phyloP scores from a whole-genome alignment of 2,888 invertebrate genomes.

The Cremastobaeus sp. region DNA sequence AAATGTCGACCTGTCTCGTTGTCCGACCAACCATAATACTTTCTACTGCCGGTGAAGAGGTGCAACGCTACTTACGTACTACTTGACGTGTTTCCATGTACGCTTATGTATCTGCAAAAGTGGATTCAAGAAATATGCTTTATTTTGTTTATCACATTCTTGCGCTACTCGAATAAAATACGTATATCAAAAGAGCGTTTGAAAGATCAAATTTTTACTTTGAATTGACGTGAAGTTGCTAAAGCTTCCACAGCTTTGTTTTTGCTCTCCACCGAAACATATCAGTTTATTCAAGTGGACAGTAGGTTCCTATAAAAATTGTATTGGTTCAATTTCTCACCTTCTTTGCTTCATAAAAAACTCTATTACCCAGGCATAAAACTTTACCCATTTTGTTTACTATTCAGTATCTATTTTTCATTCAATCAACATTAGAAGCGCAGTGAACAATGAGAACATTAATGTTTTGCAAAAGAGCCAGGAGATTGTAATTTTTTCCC shows the following conservation, averaged over 20 bases:
- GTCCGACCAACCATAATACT: slow-evolving; percentile 39
- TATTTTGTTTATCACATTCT: slow-evolving; percentile 51
- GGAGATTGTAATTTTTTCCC: too few species aligned
- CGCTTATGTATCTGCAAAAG: slow-evolving; percentile 37
- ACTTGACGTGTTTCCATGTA: slow-evolving; percentile 45
- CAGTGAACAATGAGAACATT: too few species aligned
- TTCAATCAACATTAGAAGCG: too few species aligned
- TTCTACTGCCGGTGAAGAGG: slow-evolving; percentile 35
- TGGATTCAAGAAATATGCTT: slow-evolving; percentile 46
- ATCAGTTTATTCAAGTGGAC: background rate
- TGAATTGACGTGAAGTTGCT: slow-evolving; percentile 18
- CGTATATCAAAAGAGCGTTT: slow-evolving; percentile 36
- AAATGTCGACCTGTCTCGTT: slow-evolving; percentile 7
- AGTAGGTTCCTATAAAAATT: too few species aligned
- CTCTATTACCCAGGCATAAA: too few species aligned
- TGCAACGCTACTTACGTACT: slow-evolving; percentile 39
- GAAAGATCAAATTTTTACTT: slow-evolving; percentile 38
- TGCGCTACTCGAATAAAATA: slow-evolving; percentile 43
- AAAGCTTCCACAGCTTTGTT: too few species aligned
- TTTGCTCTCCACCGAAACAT: background rate
- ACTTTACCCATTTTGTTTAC: too few species aligned
- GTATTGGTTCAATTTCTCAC: too few species aligned
- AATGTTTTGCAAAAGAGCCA: too few species aligned
- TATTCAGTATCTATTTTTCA: too few species aligned
- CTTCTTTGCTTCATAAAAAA: too few species aligned